Conservation (phyloP, 2,888 invertebrate genomes). For the Octonoba sinensis region DNA sequence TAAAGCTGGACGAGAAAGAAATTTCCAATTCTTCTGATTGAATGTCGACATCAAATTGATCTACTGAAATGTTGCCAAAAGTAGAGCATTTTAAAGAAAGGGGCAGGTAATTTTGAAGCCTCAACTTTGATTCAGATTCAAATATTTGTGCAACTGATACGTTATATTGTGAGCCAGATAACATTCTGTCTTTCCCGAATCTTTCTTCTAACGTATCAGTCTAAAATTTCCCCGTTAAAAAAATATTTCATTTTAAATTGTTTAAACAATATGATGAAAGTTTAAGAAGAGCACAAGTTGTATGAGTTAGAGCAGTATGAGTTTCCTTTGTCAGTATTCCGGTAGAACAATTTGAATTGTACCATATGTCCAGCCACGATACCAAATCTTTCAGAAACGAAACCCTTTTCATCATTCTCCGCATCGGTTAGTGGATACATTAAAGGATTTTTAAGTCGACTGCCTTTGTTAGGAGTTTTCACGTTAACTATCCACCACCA, state of each 20-base stretch:
- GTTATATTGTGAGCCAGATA: conserved; percentile 8
- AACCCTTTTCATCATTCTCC: background rate
- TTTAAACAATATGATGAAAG: too few species aligned
- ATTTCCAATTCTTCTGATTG: too few species aligned
- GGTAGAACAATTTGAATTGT: background rate
- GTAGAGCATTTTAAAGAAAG: too few species aligned
- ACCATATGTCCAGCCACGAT: background rate
- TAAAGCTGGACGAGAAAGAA: too few species aligned
- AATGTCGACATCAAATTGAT: too few species aligned
- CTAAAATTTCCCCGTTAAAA: background rate
- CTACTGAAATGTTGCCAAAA: too few species aligned
- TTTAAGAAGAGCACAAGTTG: too few species aligned
- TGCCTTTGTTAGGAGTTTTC: conserved; percentile 2
- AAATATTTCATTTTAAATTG: too few species aligned
- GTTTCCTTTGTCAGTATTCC: background rate
- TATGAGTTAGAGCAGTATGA: too few species aligned
- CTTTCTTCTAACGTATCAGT: background rate
- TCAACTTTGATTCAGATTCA: conserved; percentile 15
- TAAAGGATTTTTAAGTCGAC: background rate
- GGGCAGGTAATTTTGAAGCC: background rate
- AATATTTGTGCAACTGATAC: conserved; percentile 12
- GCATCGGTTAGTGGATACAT: conserved; percentile 1
- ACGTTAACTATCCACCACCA: conserved; percentile 21
- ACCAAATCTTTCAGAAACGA: conserved; percentile 11
- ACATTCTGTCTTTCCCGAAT: conserved; percentile 5